A percentile compares a stretch with the other conserved stretches of the same genome.
Evolutionary conservation across 1,140 invertebrate species (phyloP).

Genomic region (Oncopodura yosiiana): DNA sequence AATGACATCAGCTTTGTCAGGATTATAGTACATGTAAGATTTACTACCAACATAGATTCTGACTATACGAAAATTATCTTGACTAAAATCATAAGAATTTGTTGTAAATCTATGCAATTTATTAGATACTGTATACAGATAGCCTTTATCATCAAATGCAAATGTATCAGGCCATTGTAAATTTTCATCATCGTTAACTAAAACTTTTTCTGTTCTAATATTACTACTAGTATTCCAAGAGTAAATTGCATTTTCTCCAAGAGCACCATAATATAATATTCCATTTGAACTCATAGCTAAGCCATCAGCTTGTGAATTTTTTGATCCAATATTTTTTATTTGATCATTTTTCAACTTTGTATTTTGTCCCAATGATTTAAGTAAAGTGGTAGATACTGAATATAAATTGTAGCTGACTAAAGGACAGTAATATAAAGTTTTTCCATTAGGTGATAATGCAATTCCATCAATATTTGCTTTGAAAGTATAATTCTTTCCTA

Average conservation of each 20-base stretch:
- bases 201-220: slow-evolving; percentile 36
- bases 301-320: slow-evolving; percentile 50
- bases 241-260: slow-evolving; percentile 53
- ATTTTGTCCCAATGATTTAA: slow-evolving; percentile 45
- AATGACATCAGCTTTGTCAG: slow-evolving; percentile 27
- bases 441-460: slow-evolving; percentile 53
- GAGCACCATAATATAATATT: slow-evolving; percentile 53
- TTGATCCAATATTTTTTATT: not conserved
- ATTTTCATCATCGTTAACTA: slow-evolving; percentile 51
- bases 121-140: slow-evolving; percentile 55
- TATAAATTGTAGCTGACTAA: slow-evolving; percentile 69
- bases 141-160: slow-evolving; percentile 53
- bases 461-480: slow-evolving; percentile 6
- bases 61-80: slow-evolving; percentile 53
- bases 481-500: slow-evolving; percentile 4
- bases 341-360: not conserved
- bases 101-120: slow-evolving; percentile 52
- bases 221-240: slow-evolving; percentile 50
- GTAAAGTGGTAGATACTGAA: slow-evolving; percentile 54
- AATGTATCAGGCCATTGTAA: slow-evolving; percentile 64
- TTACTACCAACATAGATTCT: slow-evolving; percentile 46
- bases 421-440: slow-evolving; percentile 62
- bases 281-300: slow-evolving; percentile 58
- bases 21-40: slow-evolving; percentile 56
- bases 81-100: slow-evolving; percentile 43